phyloP scores from a whole-genome alignment of 2,113 vertebrate species.

The Epinephelus cyanopodus region DNA sequence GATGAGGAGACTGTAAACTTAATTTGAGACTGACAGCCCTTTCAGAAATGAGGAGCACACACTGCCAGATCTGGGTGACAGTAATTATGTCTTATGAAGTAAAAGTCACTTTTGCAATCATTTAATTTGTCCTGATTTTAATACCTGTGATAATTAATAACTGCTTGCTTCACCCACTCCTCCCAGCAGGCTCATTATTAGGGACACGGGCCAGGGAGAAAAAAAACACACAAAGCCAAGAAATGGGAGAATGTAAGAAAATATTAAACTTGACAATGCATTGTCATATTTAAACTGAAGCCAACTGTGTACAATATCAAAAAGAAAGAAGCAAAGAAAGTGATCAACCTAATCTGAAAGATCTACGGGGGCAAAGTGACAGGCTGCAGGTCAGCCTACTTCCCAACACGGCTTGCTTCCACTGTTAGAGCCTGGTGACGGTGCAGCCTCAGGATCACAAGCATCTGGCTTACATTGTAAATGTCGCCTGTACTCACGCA shows the following conservation, averaged over 20 bases:
- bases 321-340: neutral
- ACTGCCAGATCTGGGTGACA: conserved; percentile 18
- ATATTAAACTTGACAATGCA: neutral
- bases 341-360: conserved; percentile 1
- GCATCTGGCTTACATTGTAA: conserved; percentile 53
- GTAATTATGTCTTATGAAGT: conserved; percentile 36
- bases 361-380: conserved; percentile 4
- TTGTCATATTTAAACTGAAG: neutral
- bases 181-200: conserved; percentile 16
- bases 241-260: neutral
- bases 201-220: neutral
- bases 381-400: neutral
- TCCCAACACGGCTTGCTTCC: neutral
- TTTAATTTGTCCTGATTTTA: conserved; percentile 49
- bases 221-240: neutral
- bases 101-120: conserved; percentile 47
- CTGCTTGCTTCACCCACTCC: conserved; percentile 16
- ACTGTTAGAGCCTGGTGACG: neutral
- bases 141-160: conserved; percentile 24
- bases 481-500: conserved; percentile 25
- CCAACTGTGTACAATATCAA: neutral
- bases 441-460: conserved; percentile 21
- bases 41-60: conserved; percentile 22
- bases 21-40: conserved; percentile 46
- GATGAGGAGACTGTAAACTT: conserved; percentile 48